A percentile compares a stretch with the other conserved stretches of the same genome.
phyloP scores from a whole-genome alignment of 2,888 invertebrate species.

The Agrilus cyanescens region DNA sequence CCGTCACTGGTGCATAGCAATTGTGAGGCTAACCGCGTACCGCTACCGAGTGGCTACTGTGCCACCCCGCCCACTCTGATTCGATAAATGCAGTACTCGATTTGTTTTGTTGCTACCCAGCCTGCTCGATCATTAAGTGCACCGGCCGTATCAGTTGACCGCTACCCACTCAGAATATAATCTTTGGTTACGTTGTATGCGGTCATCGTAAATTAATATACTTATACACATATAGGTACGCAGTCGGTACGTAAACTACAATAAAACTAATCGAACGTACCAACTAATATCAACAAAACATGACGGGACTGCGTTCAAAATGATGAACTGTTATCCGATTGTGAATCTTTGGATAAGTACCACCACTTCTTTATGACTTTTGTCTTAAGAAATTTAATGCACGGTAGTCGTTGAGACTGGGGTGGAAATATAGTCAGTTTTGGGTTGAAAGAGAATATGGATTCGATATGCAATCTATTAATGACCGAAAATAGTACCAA shows the following conservation, averaged over 20 bases:
- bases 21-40: constrained; percentile 33
- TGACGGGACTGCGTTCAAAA: too few species aligned
- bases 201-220: constrained; percentile 17
- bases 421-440: too few species aligned
- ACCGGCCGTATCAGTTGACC: constrained; percentile 19
- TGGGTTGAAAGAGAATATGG: too few species aligned
- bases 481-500: too few species aligned
- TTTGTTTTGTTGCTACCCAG: constrained; percentile 28
- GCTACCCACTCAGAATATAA: constrained; percentile 12
- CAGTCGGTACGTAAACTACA: background rate
- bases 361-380: too few species aligned
- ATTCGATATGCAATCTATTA: too few species aligned
- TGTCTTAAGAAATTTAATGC: too few species aligned
- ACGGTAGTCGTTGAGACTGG: too few species aligned
- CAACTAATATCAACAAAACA: too few species aligned
- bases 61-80: constrained; percentile 33
- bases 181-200: constrained; percentile 8
- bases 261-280: background rate
- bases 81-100: constrained; percentile 34
- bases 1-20: constrained; percentile 14
- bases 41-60: constrained; percentile 22
- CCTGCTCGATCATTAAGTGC: constrained; percentile 26
- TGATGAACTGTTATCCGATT: too few species aligned
- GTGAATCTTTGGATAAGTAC: too few species aligned
- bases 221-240: constrained; percentile 1